phyloP scores from a whole-genome alignment of 1,140 invertebrate species.

The Leptinotarsa texana region DNA sequence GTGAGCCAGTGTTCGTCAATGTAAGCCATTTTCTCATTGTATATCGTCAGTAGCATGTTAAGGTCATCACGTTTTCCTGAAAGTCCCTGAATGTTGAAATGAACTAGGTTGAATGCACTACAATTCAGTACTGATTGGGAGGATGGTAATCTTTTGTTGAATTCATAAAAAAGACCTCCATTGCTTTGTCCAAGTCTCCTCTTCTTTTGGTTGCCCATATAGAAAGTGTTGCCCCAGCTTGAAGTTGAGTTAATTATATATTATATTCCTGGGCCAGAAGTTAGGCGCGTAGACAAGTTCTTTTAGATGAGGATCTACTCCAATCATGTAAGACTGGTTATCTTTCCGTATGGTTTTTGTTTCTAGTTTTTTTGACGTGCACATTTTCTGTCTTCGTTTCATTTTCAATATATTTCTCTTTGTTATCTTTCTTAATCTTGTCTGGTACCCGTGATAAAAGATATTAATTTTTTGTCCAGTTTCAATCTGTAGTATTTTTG shows the following conservation, averaged over 20 bases:
- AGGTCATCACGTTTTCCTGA: not conserved
- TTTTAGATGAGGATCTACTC: not conserved
- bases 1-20: not conserved
- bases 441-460: too few species aligned
- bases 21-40: too few species aligned
- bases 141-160: not conserved
- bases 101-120: not conserved
- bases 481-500: not conserved
- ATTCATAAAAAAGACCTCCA: not conserved
- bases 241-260: conserved; percentile 10
- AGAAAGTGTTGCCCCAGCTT: not conserved
- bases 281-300: not conserved
- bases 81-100: not conserved
- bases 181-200: not conserved
- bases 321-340: conserved; percentile 3
- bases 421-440: not conserved
- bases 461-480: not conserved
- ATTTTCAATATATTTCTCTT: conserved; percentile 7
- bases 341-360: conserved; percentile 7
- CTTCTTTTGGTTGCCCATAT: not conserved
- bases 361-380: not conserved
- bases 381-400: conserved; percentile 8
- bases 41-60: too few species aligned
- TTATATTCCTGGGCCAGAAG: conserved; percentile 10
- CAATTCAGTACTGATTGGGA: not conserved